phyloP scores from a whole-genome alignment of 2,797 vertebrate species.

The Micropoecilia bifurca region DNA sequence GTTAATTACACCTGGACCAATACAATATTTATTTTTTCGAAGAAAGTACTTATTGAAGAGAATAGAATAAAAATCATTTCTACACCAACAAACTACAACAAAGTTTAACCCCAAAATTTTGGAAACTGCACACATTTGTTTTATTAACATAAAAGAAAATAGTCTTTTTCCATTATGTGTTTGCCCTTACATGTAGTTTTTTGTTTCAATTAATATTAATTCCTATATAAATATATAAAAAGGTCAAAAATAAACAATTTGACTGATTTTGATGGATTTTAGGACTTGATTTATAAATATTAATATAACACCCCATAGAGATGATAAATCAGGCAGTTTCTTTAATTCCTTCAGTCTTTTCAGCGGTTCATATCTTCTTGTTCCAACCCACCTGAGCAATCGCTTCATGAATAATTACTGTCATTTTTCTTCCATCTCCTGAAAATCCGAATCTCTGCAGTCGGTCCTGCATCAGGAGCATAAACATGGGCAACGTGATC shows the following conservation, averaged over 20 bases:
- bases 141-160: not conserved
- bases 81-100: not conserved
- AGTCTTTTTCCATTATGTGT: not conserved
- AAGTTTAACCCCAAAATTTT: not conserved
- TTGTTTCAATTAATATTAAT: not conserved
- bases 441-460: slow-evolving; percentile 26
- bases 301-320: not conserved
- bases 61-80: not conserved
- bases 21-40: not conserved
- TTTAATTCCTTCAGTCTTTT: not conserved
- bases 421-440: slow-evolving; percentile 14
- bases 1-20: not conserved
- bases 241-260: not conserved
- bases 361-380: not conserved
- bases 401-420: not conserved
- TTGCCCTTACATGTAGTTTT: not conserved
- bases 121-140: not conserved
- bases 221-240: not conserved
- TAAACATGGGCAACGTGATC: slow-evolving; percentile 50
- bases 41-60: not conserved
- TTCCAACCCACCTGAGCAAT: not conserved
- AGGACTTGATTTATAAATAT: not conserved
- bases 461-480: slow-evolving; percentile 29
- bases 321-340: not conserved
- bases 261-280: not conserved